phyloP scores from a whole-genome alignment of 2,797 vertebrate genomes.

The Hyperoplus lanceolatus region DNA sequence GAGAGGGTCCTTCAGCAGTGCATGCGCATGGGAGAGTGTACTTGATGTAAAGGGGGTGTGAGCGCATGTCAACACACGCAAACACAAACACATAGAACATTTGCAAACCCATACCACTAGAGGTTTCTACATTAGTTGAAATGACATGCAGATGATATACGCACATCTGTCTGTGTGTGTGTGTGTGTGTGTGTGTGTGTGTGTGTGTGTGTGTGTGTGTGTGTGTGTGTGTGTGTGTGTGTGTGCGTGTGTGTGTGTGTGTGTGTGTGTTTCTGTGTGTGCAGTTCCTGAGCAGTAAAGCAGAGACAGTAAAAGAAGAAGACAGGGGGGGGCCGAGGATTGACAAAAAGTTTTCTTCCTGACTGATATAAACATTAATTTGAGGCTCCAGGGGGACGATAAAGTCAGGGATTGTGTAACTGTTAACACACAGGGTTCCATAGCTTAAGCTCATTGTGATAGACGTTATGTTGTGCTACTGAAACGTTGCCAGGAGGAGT shows the following conservation, averaged over 20 bases:
- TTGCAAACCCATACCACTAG: neutral
- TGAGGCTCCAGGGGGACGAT: slow-evolving; percentile 26
- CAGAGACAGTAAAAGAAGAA: slow-evolving; percentile 22
- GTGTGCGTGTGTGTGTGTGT: neutral
- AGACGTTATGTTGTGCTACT: neutral
- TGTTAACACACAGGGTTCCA: slow-evolving; percentile 10
- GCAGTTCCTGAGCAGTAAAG: slow-evolving; percentile 35
- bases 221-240: neutral
- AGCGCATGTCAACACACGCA: slow-evolving; percentile 13
- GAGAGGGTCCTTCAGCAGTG: slow-evolving; percentile 38
- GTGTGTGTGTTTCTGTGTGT: neutral
- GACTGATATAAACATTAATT: slow-evolving; percentile 55
- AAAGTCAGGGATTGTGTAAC: slow-evolving; percentile 23
- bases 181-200: neutral
- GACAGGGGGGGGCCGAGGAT: neutral
- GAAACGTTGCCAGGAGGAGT: neutral
- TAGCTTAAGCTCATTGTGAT: neutral
- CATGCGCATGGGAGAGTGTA: slow-evolving; percentile 9
- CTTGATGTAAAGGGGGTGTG: slow-evolving; percentile 43
- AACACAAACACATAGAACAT: neutral
- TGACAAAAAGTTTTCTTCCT: slow-evolving; percentile 34
- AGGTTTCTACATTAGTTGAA: slow-evolving; percentile 19
- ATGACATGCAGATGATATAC: neutral
- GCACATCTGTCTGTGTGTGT: neutral
- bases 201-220: neutral